Evolutionary conservation across 2,888 invertebrate species (phyloP), one percentile per base, ranked within the genome.

Genomic region (Apantesis nais): DNA sequence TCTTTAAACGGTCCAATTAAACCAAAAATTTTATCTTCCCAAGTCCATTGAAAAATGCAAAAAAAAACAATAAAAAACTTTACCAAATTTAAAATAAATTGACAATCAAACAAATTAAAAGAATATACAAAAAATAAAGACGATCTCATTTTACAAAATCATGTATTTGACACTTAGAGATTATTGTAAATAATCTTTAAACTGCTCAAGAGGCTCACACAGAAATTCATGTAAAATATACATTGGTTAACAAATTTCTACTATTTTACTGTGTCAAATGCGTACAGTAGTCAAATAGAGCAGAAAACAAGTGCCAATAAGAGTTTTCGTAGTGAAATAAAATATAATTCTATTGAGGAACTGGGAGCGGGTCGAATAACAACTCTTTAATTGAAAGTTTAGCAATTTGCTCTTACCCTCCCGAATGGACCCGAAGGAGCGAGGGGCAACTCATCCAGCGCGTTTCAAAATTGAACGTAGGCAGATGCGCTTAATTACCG

Each of bases 371-470:
- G 93, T 93, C 92, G 92, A 94, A 92, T 94, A 95, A 93, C 94
- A 94, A 93, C 94, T 95, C 94, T 95, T 94, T 95, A 94, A 94
- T 95, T 93, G 95, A 95, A 95, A 95, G 94, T 95, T 94, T 93
- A 93, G 94, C 94, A 94, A 94, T 95, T 95, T 94, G 94, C 93
- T 92, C 91, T 85, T 92, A 92, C 92, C 94, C 93, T 91, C 90
- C 88, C 88, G 91, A 94, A 93, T 93, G 95, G 93, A 93, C 94
- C 93, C 92, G 89, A 89, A 89, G 91, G 80, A 82, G 91, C 88
- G 90, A 85, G 86, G 88, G 93, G 89, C 92, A 93, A 93, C 92
- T 92, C 93, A 92, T 92, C 94, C 90, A 89, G 90, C 89, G 90
- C 91, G 92, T 88, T 93, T 92, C 94, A 93, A 95, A 95, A 95